These are phyloP conservation scores for Ceryle rudis DNA, from an alignment of 2,797 vertebrate genomes.

Conservation along the genomic window DNA sequence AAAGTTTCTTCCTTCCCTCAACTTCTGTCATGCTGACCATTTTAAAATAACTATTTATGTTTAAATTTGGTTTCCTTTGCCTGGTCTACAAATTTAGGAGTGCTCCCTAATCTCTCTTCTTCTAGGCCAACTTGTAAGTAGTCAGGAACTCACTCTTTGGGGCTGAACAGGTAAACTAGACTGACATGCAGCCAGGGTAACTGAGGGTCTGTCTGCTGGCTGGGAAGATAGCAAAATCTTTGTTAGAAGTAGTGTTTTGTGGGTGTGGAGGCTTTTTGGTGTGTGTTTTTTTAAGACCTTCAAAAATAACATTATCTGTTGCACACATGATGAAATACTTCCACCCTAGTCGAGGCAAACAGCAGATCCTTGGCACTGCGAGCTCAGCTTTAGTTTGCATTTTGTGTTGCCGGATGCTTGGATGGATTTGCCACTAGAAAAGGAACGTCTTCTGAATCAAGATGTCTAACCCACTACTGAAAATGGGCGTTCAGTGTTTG, in stretches of 20 bases:
- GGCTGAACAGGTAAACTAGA: not conserved
- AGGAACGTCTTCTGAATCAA: not conserved
- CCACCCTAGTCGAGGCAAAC: not conserved
- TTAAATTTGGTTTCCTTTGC: not conserved
- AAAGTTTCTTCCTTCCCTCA: not conserved
- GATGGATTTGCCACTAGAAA: not conserved
- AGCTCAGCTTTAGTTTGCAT: not conserved
- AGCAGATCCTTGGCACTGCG: not conserved
- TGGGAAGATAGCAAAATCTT: not conserved
- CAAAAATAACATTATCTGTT: not conserved
- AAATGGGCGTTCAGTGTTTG: not conserved
- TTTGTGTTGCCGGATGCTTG: not conserved
- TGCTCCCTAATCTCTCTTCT: not conserved
- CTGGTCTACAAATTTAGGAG: not conserved
- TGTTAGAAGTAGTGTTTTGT: not conserved
- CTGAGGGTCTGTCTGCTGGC: not conserved
- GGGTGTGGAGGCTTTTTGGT: accelerated
- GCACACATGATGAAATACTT: not conserved
- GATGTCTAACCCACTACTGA: not conserved
- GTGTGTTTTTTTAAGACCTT: not conserved
- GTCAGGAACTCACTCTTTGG: not conserved
- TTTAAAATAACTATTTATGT: not conserved
- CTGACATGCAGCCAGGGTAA: not conserved
- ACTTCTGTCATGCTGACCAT: not conserved
- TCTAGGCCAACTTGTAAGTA: not conserved